These are phyloP conservation scores for Astur gentilis DNA, from an alignment of 2,113 vertebrate genomes.

Conservation along the genomic window DNA sequence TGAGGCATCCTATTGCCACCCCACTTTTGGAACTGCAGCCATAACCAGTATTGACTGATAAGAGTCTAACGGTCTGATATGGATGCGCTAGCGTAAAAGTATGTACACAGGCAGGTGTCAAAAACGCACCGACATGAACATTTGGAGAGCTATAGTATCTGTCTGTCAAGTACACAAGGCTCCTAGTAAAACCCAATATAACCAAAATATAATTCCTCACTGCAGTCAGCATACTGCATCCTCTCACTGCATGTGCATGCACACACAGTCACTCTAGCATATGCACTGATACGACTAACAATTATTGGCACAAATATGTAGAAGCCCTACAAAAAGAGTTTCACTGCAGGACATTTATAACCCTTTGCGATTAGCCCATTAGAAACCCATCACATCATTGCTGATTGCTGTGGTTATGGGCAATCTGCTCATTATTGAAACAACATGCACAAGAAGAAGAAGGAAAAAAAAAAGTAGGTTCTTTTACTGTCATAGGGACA, in stretches of 20 bases:
- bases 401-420: background rate
- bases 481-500: background rate
- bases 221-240: background rate
- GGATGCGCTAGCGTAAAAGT: background rate
- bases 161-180: background rate
- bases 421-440: background rate
- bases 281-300: rapidly evolving
- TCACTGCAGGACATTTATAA: background rate
- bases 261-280: rapidly evolving
- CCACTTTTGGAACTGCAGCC: background rate
- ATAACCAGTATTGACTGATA: background rate
- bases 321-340: background rate
- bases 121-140: background rate
- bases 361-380: background rate
- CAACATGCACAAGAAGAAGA: background rate
- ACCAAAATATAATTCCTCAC: background rate
- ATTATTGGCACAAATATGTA: background rate
- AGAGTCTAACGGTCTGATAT: background rate
- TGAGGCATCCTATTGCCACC: background rate
- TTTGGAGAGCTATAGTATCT: background rate
- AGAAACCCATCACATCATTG: background rate
- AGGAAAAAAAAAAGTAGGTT: rapidly evolving
- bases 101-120: background rate
- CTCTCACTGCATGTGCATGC: background rate
- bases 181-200: background rate